Conservation (phyloP, 2,113 vertebrate genomes). For the Chaenogobius annularis region DNA sequence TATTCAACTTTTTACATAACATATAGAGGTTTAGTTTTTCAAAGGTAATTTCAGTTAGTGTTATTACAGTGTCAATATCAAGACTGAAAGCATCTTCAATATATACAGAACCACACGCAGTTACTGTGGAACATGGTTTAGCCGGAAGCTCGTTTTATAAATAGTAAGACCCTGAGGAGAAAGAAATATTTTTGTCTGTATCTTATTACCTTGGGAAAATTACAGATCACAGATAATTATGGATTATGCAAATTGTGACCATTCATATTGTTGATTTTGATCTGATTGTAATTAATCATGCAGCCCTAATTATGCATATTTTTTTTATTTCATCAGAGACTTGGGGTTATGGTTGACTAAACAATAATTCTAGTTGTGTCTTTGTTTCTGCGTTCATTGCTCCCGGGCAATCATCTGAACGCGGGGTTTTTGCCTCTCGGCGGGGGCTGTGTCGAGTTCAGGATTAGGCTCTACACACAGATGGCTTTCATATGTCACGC, state of each 20-base stretch:
- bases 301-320: neutral
- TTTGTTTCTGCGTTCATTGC: slow-evolving; percentile 47
- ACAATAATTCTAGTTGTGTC: slow-evolving; percentile 18
- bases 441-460: slow-evolving; percentile 40
- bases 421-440: slow-evolving; percentile 15
- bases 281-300: neutral
- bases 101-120: neutral
- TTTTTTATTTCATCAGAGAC: neutral
- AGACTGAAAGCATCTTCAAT: too few relatives aligned
- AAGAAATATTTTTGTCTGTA: neutral
- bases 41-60: neutral
- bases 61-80: too few relatives aligned
- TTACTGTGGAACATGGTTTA: neutral
- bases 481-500: slow-evolving; percentile 73
- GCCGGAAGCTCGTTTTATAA: neutral
- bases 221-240: neutral
- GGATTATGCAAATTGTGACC: neutral
- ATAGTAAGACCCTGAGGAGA: neutral
- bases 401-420: slow-evolving; percentile 19
- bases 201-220: neutral
- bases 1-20: too few relatives aligned
- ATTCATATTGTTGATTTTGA: neutral
- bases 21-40: neutral
- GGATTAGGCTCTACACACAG: slow-evolving; percentile 71
- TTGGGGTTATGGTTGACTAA: slow-evolving; percentile 17